phyloP scores from a whole-genome alignment of 2,797 vertebrate genomes.

The Catharus ustulatus region DNA sequence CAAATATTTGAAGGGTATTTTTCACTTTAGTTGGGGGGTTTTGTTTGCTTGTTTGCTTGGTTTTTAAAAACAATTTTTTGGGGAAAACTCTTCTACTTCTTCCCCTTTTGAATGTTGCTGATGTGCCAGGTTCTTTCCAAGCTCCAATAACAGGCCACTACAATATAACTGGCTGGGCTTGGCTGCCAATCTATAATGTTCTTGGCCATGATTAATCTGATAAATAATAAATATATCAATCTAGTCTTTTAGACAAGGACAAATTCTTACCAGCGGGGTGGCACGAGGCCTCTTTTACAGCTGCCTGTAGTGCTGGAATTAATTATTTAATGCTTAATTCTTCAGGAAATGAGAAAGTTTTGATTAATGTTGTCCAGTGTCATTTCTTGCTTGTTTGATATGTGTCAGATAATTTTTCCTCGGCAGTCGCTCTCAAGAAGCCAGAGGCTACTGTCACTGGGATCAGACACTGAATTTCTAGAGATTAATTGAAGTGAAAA shows the following conservation, averaged over 20 bases:
- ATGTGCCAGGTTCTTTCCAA: constrained; percentile 58
- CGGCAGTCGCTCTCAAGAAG: constrained; percentile 80
- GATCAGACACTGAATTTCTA: constrained; percentile 90
- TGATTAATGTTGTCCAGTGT: constrained; percentile 97
- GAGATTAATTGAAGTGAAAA: constrained; percentile 93
- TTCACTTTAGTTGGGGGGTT: not conserved
- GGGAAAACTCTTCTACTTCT: constrained; percentile 54
- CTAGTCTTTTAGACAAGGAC: constrained; percentile 99
- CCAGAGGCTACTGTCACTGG: constrained; percentile 91
- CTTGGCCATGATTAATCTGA: constrained; percentile 99
- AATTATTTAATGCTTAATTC: constrained; percentile 99
- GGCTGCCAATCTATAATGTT: constrained; percentile 90
- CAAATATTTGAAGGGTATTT: not conserved
- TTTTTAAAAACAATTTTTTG: constrained; percentile 22
- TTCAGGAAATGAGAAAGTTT: constrained; percentile 98
- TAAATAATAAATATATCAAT: constrained; percentile 99
- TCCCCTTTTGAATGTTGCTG: constrained; percentile 53
- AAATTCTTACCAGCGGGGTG: constrained; percentile 99
- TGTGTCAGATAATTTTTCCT: constrained; percentile 92
- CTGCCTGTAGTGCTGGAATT: constrained; percentile 94
- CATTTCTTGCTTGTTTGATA: constrained; percentile 94
- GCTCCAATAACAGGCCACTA: constrained; percentile 70
- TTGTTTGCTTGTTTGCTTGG: not conserved
- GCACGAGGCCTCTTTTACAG: constrained; percentile 91
- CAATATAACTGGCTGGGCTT: constrained; percentile 77